These are phyloP conservation scores for Ahaetulla prasina DNA, from an alignment of 2,113 vertebrate genomes.

Conservation along the genomic window DNA sequence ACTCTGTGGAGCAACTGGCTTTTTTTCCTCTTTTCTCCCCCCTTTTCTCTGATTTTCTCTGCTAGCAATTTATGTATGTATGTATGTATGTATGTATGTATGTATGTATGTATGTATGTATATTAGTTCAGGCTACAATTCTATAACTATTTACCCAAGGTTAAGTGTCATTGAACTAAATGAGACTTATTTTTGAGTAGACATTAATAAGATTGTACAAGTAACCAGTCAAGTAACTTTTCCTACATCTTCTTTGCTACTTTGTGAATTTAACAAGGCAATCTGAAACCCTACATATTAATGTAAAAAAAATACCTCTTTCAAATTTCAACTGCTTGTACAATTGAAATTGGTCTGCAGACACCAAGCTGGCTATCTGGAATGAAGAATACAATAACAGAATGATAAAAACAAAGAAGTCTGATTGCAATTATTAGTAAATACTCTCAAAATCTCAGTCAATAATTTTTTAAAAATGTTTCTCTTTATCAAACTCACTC, in stretches of 20 bases:
- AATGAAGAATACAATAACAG: slow-evolving; percentile 60
- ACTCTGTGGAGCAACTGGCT: neutral
- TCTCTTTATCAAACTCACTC: neutral
- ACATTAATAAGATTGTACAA: neutral
- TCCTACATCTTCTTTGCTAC: neutral
- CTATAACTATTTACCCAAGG: neutral
- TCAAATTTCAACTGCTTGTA: slow-evolving; percentile 89
- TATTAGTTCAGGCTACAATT: neutral
- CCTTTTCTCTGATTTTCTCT: neutral
- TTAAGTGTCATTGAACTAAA: neutral
- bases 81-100: too few species aligned
- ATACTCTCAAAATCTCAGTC: neutral
- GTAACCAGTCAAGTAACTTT: neutral
- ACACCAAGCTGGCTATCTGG: slow-evolving; percentile 84
- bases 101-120: too few species aligned
- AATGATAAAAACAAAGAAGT: slow-evolving; percentile 17
- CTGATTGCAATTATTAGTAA: neutral
- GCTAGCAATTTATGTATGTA: too few species aligned
- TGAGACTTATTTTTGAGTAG: neutral
- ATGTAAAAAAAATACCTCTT: slow-evolving; percentile 73
- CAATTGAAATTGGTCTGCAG: slow-evolving; percentile 79
- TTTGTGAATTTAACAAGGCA: neutral
- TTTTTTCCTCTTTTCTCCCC: neutral
- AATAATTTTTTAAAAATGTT: neutral
- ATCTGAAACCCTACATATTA: neutral